Conservation (phyloP, 1,140 invertebrate genomes). For the Solen grandis region DNA sequence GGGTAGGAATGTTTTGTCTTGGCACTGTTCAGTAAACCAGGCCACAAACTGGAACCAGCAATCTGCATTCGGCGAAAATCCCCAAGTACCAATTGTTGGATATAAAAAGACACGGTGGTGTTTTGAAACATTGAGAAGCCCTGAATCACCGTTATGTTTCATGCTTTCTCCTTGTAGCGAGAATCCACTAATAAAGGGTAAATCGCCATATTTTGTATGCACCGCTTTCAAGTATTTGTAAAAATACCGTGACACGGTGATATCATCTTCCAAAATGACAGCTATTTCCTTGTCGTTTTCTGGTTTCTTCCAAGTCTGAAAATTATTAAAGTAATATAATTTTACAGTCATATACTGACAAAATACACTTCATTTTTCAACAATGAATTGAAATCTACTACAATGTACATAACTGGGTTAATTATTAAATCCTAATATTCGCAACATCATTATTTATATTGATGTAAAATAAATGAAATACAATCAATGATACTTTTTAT, state of each 20-base stretch:
- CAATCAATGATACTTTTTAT: too few relatives aligned
- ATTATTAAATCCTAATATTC: too few relatives aligned
- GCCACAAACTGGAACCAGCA: conserved; percentile 60
- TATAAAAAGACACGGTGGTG: conserved; percentile 39
- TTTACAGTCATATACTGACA: too few relatives aligned
- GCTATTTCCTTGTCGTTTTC: conserved; percentile 56
- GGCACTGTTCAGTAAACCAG: conserved; percentile 48
- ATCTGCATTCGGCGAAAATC: conserved; percentile 58
- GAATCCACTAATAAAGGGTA: conserved; percentile 54
- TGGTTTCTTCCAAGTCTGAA: conserved; percentile 50
- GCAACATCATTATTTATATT: too few relatives aligned
- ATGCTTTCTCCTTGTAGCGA: conserved; percentile 51
- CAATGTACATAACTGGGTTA: too few relatives aligned
- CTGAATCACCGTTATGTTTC: background rate
- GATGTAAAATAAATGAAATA: too few relatives aligned
- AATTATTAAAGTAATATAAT: too few relatives aligned
- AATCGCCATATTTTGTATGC: conserved; percentile 59
- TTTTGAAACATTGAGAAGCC: background rate
- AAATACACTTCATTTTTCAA: too few relatives aligned
- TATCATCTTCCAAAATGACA: conserved; percentile 67
- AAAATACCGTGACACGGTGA: conserved; percentile 60
- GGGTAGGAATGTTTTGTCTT: conserved; percentile 33
- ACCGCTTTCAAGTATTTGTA: conserved; percentile 61
- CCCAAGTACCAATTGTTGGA: conserved; percentile 61
- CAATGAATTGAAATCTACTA: too few relatives aligned